Percentiles rank a stretch among this genome's conserved stretches.
phyloP scores from a whole-genome alignment of 2,113 vertebrate genomes.

The Arenaria interpres region DNA sequence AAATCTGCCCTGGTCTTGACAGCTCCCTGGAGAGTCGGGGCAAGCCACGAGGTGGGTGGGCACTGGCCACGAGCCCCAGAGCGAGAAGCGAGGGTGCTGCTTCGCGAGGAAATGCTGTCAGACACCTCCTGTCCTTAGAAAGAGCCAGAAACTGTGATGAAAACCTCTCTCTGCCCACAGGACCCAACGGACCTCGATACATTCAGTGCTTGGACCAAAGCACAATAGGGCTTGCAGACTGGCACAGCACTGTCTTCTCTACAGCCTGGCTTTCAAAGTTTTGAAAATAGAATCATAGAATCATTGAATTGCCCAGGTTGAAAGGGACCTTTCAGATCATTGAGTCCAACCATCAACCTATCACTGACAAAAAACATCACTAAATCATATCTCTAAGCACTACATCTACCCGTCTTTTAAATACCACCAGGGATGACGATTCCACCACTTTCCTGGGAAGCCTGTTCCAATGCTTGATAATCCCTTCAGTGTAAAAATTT shows the following conservation, averaged over 20 bases:
- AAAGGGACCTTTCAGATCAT: no score
- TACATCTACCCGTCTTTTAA: no score
- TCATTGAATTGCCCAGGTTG: no score
- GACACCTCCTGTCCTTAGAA: background rate
- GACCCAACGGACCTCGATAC: background rate
- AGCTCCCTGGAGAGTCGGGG: background rate
- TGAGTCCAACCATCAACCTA: no score
- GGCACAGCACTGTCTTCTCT: background rate
- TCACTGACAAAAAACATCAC: no score
- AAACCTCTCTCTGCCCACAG: background rate
- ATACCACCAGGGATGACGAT: no score
- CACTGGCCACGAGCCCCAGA: background rate
- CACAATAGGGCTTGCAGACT: background rate
- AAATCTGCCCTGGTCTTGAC: fast-evolving
- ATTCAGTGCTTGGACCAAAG: background rate
- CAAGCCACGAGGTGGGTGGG: background rate
- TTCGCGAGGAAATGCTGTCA: background rate
- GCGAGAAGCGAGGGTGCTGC: fast-evolving
- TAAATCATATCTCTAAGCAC: no score
- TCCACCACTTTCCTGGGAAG: no score
- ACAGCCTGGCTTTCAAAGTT: background rate
- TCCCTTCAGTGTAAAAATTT: no score
- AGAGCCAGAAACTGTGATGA: background rate
- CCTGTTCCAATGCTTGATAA: no score
- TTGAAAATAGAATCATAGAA: background rate